These are phyloP conservation scores for Miichthys miiuy DNA, from an alignment of 2,797 vertebrate genomes.

Conservation along the genomic window DNA sequence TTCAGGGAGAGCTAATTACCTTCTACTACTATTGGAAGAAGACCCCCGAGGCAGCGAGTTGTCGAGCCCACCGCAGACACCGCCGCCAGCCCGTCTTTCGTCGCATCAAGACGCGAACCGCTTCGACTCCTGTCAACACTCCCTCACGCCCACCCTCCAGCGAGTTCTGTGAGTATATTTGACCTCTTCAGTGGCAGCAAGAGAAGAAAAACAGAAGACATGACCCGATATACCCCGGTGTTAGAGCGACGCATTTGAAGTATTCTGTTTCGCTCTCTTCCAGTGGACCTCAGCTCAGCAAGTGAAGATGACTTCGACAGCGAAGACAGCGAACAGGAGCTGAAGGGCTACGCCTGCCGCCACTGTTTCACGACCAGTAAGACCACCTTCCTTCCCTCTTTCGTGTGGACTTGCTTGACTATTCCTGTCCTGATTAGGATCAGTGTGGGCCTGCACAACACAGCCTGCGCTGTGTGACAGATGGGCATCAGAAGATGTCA, in stretches of 20 bases:
- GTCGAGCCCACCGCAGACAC: slow-evolving; percentile 96
- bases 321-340: slow-evolving; percentile 98
- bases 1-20: slow-evolving; percentile 97
- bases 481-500: slow-evolving; percentile 84
- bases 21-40: slow-evolving; percentile 99
- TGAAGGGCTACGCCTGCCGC: slow-evolving; percentile 99
- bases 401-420: slow-evolving; percentile 50
- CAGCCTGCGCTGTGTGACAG: slow-evolving; percentile 78
- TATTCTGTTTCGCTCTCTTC: slow-evolving; percentile 32
- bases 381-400: slow-evolving; percentile 45
- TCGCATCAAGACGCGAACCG: slow-evolving; percentile 98
- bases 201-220: not conserved
- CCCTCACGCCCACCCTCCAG: slow-evolving; percentile 97
- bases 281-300: slow-evolving; percentile 99
- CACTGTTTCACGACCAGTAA: slow-evolving; percentile 99
- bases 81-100: slow-evolving; percentile 98
- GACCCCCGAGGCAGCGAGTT: slow-evolving; percentile 97
- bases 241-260: slow-evolving; percentile 17
- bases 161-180: slow-evolving; percentile 93
- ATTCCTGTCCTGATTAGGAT: slow-evolving; percentile 60
- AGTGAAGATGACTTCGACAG: slow-evolving; percentile 99
- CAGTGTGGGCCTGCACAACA: slow-evolving; percentile 57
- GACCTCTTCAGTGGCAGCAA: slow-evolving; percentile 7
- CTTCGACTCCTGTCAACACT: slow-evolving; percentile 97
- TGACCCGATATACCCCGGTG: not conserved